Base-by-base conservation (phyloP, 1,140 invertebrate species). In the Ceratina australensis region DNA sequence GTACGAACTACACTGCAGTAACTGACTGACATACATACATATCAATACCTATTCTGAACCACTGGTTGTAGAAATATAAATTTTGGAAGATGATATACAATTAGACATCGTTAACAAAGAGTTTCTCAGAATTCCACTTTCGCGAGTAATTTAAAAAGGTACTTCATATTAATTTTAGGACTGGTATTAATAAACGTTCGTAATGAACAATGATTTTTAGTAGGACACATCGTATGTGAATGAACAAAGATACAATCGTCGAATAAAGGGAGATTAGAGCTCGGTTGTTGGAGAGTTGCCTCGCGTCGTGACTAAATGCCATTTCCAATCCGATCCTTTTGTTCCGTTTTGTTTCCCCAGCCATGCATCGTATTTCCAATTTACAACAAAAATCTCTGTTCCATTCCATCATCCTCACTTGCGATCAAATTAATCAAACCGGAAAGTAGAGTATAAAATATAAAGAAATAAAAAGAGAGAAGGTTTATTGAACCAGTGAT, bases 281-380 rank as follows among this genome's bases (percentile, higher is more conserved):
- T 26, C 26, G 26, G 28, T 24, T 22, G 52, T 26, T 10, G 54
- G 63, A 59, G 8, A 42, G 33, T 42, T 42, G 5, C 33, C 8
- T 42, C 33, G 49, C 72, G 52, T 66, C 64, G 63, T 67, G 72
- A 67, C 72, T 75, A 75, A 75, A 75, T 61, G 57, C 72, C 72
- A 74, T 75, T 57, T 74, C 52, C 61, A 66, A 66, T 74, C 59
- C 72, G 61, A 42, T 75, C 22, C 33, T 22, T 24, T 72, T 67
- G 72, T 66, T 49, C 64, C 52, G n/a, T 66, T 57, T 54, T 42
- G 33, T 67, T 59, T 28, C 33, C 60, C n/a, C 13, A 54, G 49
- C 22, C 12, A 3, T 59, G 52, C 54, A 65, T 67, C 63, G 64
- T 49, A 52, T 67, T 67, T 67, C 63, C 72, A 75, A 67, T 67